Base-by-base conservation (phyloP, 2,113 vertebrate genomes). In the Plectropomus leopardus region DNA sequence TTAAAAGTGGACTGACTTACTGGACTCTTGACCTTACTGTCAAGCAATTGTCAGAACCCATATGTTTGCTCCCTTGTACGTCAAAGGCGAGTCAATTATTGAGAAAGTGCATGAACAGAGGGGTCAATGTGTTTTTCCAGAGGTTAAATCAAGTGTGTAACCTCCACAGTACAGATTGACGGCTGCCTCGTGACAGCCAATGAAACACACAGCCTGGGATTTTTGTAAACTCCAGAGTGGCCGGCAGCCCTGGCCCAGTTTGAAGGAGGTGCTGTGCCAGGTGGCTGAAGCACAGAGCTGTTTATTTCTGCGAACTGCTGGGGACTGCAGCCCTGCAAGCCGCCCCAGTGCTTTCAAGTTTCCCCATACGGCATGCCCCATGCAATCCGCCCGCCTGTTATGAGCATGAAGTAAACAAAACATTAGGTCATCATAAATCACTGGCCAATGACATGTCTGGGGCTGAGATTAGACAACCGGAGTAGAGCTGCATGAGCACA, bases 381-480 rank as follows among this genome's bases (percentile, higher is more conserved):
- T 88, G 91, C 86, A 88, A 82, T 88, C 84, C 23, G 72, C 86
- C 87, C 60, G 80, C 89, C 89, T 90, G 84, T 91, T 93, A 91
- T 92, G 89, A 92, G 84, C 89, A 76, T 88, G 89, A 90, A 89
- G 83, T 94, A 93, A 94, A 94, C 93, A 94, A 92, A 92, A 88
- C 90, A 91, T 94, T 93, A 92, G 93, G 91, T 94, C 93, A 91
- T 94, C 92, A 92, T 94, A 93, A 93, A 93, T 93, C 94, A 92
- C 74, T 1, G 74, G 80, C 80, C 88, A 84, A 84, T 91, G 88
- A 87, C 67, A 80, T 89, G 89, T 89, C 88, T 89, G 88, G 75
- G 67, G 82, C 83, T 66, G 69, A 84, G 83, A 89, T 82, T 70
- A 83, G 68, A 85, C 80, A 67, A 73, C 32, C 78, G 19, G 71